Percentiles rank a stretch among this genome's conserved stretches.
phyloP scores from a whole-genome alignment of 2,888 invertebrate genomes.

The Epicampocera succincta region DNA sequence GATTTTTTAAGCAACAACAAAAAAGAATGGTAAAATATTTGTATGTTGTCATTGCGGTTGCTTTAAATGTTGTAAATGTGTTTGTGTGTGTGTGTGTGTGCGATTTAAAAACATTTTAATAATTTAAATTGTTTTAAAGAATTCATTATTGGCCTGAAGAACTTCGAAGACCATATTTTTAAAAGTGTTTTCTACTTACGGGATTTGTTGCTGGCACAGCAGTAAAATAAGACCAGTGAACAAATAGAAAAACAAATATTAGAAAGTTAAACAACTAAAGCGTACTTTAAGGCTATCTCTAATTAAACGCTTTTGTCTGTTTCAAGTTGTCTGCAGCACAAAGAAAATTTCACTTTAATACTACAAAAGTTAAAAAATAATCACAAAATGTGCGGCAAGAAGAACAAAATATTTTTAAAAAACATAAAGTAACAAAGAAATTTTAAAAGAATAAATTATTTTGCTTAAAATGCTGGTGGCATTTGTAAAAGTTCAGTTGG shows the following conservation, averaged over 20 bases:
- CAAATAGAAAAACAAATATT: neutral
- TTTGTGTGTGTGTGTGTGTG: too few species aligned
- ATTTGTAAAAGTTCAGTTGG: too few species aligned
- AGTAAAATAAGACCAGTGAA: neutral
- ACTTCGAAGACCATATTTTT: neutral
- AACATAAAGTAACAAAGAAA: too few species aligned
- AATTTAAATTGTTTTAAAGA: conserved; percentile 33
- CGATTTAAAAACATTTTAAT: conserved; percentile 13
- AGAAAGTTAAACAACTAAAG: neutral
- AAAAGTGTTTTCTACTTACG: conserved; percentile 4
- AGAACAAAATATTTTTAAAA: too few species aligned
- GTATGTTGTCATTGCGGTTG: neutral
- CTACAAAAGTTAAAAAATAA: too few species aligned
- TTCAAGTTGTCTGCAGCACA: too few species aligned
- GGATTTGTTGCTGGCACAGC: neutral
- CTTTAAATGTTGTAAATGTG: neutral
- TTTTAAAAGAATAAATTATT: too few species aligned
- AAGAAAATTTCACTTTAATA: too few species aligned
- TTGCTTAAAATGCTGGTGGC: too few species aligned
- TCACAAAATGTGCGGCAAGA: too few species aligned
- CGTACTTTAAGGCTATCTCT: conserved; percentile 6
- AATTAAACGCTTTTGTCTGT: conserved; percentile 7
- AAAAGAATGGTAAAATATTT: neutral
- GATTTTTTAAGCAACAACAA: neutral
- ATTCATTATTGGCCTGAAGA: conserved; percentile 18